phyloP scores from a whole-genome alignment of 2,113 vertebrate species.

The Lycocorax pyrrhopterus region DNA sequence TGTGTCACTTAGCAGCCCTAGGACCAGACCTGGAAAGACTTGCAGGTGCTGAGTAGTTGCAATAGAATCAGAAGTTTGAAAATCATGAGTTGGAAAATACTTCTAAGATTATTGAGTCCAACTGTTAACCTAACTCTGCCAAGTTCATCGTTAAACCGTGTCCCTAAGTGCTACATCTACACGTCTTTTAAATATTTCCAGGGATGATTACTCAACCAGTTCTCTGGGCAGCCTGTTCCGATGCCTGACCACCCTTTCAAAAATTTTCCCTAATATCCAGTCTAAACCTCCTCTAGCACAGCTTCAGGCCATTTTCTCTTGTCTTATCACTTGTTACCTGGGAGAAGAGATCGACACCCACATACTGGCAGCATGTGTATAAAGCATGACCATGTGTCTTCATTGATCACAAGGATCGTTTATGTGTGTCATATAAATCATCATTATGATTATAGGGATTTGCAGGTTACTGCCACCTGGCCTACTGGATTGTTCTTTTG shows the following conservation, averaged over 20 bases:
- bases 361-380: neutral
- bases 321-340: neutral
- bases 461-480: neutral
- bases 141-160: neutral
- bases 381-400: neutral
- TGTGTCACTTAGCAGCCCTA: neutral
- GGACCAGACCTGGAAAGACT: neutral
- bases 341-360: neutral
- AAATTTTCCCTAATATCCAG: neutral
- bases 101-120: neutral
- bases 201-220: neutral
- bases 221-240: neutral
- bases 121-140: neutral
- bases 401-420: neutral
- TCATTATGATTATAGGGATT: neutral
- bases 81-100: neutral
- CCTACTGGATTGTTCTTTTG: neutral
- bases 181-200: neutral
- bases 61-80: neutral
- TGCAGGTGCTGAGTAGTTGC: neutral
- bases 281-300: neutral
- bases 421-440: accelerated
- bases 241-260: neutral
- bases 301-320: neutral
- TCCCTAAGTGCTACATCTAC: neutral